These are phyloP conservation scores for Bellardia pandia DNA, from an alignment of 2,888 invertebrate species.

Conservation along the genomic window DNA sequence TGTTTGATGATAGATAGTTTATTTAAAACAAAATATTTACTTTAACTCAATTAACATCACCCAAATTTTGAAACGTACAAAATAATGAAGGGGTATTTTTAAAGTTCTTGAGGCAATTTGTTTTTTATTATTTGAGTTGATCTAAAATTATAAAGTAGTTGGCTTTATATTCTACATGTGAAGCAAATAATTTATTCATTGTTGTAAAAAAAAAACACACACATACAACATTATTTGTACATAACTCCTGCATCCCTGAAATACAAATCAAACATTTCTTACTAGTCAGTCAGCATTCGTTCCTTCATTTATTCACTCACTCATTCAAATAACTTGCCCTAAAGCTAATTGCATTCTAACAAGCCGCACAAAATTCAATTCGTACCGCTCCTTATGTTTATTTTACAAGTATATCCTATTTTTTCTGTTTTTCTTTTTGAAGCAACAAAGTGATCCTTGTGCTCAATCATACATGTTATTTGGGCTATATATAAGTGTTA, in stretches of 20 bases:
- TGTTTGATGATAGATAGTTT: constrained; percentile 33
- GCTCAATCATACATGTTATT: constrained; percentile 30
- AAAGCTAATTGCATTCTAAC: constrained; percentile 82
- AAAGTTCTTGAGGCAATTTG: constrained; percentile 58
- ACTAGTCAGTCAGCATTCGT: constrained; percentile 18
- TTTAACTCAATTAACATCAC: constrained; percentile 53
- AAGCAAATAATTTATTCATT: constrained; percentile 73
- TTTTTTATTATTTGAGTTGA: constrained; percentile 49
- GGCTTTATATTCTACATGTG: constrained; percentile 46
- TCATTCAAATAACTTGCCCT: constrained; percentile 76
- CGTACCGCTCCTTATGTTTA: constrained; percentile 78
- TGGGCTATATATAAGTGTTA: neutral
- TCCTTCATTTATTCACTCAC: constrained; percentile 50
- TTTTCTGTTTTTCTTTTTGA: constrained; percentile 35
- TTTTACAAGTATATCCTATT: constrained; percentile 61
- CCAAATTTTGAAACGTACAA: constrained; percentile 33
- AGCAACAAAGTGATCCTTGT: constrained; percentile 41
- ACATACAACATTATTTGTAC: constrained; percentile 7
- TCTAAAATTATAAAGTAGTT: constrained; percentile 49
- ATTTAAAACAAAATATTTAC: constrained; percentile 54
- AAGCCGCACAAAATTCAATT: constrained; percentile 82
- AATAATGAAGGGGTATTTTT: neutral
- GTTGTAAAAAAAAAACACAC: constrained; percentile 23
- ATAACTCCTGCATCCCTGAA: constrained; percentile 61
- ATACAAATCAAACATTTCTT: constrained; percentile 29